phyloP scores from a whole-genome alignment of 2,113 vertebrate genomes.

The Bubo bubo region DNA sequence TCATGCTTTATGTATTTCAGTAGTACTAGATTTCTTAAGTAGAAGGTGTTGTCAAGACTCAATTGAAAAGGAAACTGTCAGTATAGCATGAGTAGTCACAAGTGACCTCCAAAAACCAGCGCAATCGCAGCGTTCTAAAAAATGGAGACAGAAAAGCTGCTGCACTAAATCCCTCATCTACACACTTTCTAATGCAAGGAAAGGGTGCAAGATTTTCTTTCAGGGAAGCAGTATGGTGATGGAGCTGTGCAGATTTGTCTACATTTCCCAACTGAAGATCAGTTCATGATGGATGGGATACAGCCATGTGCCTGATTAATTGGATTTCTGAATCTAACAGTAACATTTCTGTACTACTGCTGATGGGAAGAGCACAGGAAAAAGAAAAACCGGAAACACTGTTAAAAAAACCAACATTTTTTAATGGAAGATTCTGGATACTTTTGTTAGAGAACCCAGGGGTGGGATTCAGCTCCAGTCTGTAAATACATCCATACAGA shows the following conservation, averaged over 20 bases:
- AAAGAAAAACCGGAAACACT: background rate
- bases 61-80: background rate
- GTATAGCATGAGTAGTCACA: background rate
- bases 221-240: background rate
- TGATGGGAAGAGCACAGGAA: background rate
- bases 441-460: background rate
- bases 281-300: background rate
- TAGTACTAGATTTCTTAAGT: background rate
- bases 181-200: background rate
- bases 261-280: background rate
- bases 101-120: background rate
- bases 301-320: background rate
- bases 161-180: background rate
- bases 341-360: background rate
- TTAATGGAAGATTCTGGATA: background rate
- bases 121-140: accelerated
- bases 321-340: background rate
- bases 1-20: background rate
- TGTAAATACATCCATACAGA: background rate
- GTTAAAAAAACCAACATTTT: background rate
- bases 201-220: background rate
- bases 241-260: background rate
- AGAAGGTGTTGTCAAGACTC: background rate
- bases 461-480: background rate
- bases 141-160: background rate